These are phyloP conservation scores for Heteromurus nitidus DNA, from an alignment of 2,888 invertebrate genomes.

Conservation along the genomic window DNA sequence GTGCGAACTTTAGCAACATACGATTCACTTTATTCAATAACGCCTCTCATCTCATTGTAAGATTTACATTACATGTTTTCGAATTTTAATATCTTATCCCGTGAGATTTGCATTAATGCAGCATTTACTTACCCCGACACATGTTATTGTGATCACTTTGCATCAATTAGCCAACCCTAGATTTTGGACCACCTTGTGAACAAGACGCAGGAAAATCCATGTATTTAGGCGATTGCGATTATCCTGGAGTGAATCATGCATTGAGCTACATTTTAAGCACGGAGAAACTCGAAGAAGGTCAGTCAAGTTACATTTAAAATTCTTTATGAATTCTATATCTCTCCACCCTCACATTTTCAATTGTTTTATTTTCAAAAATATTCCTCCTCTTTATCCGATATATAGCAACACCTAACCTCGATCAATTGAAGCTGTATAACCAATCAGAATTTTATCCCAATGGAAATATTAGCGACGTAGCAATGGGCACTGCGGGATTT, in stretches of 20 bases:
- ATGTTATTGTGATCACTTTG: too few species aligned
- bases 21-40: constrained; percentile 40
- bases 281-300: constrained; percentile 18
- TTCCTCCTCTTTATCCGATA: too few species aligned
- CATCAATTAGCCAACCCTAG: constrained; percentile 65
- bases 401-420: constrained; percentile 10
- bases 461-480: constrained; percentile 57
- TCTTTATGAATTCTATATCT: background rate
- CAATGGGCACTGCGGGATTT: constrained; percentile 69
- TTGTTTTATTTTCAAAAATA: too few species aligned
- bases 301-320: background rate
- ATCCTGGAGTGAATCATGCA: constrained; percentile 64
- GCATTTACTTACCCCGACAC: too few species aligned
- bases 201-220: constrained; percentile 62
- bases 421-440: constrained; percentile 63
- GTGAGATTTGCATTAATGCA: too few species aligned
- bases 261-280: constrained; percentile 62
- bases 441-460: constrained; percentile 68
- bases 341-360: background rate
- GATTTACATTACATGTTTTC: background rate
- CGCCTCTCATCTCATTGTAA: constrained; percentile 70
- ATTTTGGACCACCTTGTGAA: constrained; percentile 65
- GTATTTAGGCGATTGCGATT: constrained; percentile 70
- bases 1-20: constrained; percentile 40
- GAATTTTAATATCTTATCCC: background rate